phyloP scores from a whole-genome alignment of 2,113 vertebrate genomes.

The Anolis carolinensis region DNA sequence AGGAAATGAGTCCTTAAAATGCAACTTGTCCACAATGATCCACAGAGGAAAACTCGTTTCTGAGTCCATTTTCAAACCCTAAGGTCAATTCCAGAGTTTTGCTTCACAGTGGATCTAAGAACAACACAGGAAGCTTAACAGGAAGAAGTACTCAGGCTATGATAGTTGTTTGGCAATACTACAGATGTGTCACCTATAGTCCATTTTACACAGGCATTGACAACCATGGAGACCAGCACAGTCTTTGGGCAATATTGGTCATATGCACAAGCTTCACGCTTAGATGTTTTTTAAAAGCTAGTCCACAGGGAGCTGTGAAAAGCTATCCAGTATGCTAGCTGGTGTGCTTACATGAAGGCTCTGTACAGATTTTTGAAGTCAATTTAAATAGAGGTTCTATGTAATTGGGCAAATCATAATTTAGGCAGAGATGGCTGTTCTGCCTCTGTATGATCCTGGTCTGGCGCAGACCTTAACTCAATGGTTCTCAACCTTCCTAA shows the following conservation, averaged over 20 bases:
- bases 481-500: no score
- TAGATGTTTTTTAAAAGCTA: background rate
- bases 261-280: background rate
- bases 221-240: background rate
- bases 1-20: background rate
- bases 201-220: background rate
- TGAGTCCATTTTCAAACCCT: background rate
- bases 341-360: background rate
- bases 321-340: background rate
- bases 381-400: background rate
- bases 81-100: background rate
- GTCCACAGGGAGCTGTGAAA: background rate
- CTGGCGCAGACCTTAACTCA: no score
- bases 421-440: background rate
- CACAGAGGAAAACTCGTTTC: background rate
- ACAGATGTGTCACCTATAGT: background rate
- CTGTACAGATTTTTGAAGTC: background rate
- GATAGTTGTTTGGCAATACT: background rate
- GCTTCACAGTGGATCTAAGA: background rate
- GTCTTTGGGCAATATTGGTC: background rate
- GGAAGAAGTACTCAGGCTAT: background rate
- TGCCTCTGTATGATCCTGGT: background rate
- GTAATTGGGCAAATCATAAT: background rate
- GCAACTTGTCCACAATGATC: background rate
- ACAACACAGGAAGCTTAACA: background rate